Conservation (phyloP, 2,113 vertebrate genomes). For the Poeciliopsis occidentalis region DNA sequence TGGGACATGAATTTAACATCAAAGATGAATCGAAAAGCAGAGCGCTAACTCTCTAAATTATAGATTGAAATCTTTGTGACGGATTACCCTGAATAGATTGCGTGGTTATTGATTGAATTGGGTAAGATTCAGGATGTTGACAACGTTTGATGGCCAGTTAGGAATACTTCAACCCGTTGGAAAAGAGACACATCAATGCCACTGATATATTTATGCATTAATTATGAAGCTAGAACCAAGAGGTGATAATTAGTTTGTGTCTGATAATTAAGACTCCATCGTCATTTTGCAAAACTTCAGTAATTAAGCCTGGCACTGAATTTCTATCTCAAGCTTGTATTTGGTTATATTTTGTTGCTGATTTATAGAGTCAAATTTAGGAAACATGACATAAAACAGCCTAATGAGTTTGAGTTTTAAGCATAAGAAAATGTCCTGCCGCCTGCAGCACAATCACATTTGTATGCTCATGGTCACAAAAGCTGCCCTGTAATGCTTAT, state of each 20-base stretch:
- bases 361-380: neutral
- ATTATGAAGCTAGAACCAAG: conserved; percentile 1
- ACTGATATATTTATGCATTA: neutral
- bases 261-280: neutral
- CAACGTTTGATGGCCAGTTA: neutral
- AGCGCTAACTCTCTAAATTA: neutral
- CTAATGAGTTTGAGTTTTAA: neutral
- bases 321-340: neutral
- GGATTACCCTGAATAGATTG: neutral
- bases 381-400: neutral
- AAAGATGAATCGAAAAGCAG: conserved; percentile 18
- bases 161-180: neutral
- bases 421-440: too few species aligned
- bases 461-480: too few species aligned
- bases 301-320: neutral
- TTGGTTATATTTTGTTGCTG: neutral
- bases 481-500: too few species aligned
- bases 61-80: neutral
- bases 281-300: neutral
- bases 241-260: neutral
- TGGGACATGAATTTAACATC: conserved; percentile 20
- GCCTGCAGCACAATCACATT: neutral
- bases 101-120: neutral
- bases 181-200: neutral
- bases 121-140: neutral